Evolutionary conservation across 2,888 invertebrate genomes (phyloP), one percentile per base, ranked within the genome.

Genomic region (Harpalus rufipes): DNA sequence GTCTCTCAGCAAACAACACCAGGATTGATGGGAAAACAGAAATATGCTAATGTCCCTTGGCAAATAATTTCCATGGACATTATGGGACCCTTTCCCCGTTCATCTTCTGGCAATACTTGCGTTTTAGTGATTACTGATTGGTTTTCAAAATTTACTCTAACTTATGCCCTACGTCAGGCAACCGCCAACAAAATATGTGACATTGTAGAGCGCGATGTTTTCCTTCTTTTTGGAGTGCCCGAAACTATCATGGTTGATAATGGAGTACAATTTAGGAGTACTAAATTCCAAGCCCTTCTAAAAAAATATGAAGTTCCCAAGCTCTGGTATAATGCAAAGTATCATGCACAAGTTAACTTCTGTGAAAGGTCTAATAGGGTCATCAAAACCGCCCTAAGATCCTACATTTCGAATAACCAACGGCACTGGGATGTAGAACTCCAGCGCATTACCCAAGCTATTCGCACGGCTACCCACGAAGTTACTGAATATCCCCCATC

Each of bases 391-490:
- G 86, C 85, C 0, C 81, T 87, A 12, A 25, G 86, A 5, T 86
- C 86, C 0, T 87, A 87, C 76, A n/a, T 86, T 8, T 56, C 81
- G 3, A 81, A 86, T 12, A 68, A 86, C 44, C 86, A n/a, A 61
- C 76, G 80, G 5, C 81, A 39, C 16, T 85, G 85, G 86, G 85
- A 51, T 51, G 44, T 85, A 72, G 39, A 81, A 14, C 78, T 86
- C 39, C 68, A 85, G n/a, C 84, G 68, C 86, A 8, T 86, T 8
- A 81, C 80, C n/a, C 84, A 82, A 14, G 87, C 86, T 7, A 44
- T 87, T 6, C 10, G 85, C 3, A 85, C 86, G 6, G 74, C 86
- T 0, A 78, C 84, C 14, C 86, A 87, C 14, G 86, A 87, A 65
- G 63, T 79, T n/a, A n/a, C n/a, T n/a, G n/a, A n/a, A n/a, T n/a